Evolutionary conservation across 1,140 invertebrate genomes (phyloP), one percentile per base, ranked within the genome.

Genomic region (Meloidogyne chitwoodi): DNA sequence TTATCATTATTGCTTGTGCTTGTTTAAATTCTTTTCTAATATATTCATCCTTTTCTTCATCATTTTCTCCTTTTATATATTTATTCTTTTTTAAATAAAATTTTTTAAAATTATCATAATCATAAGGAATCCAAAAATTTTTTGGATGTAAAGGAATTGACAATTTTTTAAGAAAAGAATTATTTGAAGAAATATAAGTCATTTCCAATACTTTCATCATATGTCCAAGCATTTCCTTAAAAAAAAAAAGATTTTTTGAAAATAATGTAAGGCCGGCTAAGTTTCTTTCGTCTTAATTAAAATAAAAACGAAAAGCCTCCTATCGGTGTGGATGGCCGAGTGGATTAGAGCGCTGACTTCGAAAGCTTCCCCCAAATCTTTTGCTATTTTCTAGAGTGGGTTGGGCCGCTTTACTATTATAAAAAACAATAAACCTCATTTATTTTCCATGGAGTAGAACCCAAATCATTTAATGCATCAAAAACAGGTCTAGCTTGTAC

Each of bases 381-480:
- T n/a, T n/a, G n/a, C n/a, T n/a, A n/a, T n/a, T n/a, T n/a, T n/a
- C n/a, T n/a, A n/a, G n/a, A n/a, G n/a, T n/a, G n/a, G n/a, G n/a
- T n/a, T n/a, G n/a, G n/a, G n/a, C n/a, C n/a, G n/a, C n/a, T n/a
- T n/a, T n/a, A n/a, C n/a, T n/a, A n/a, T 73, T 44, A 85, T 76
- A 78, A 95, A 90, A 67, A 38, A 27, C 12, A 34, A 31, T 19
- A 3, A 0, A 88, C 87, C 80, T 91, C 90, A 87, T 98, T 98
- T 11, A 98, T 91, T 77, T 89, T 92, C 96, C 96, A 99, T 0
- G 95, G 93, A 74, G 94, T 91, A 31, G 92, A 90, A 67, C 92
- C 91, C 0, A 98, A 89, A 85, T 94, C 92, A 90, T 98, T 98
- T 1, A 98, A 89, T 22, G 92, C 92, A 90, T 98, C 96, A 10